Evolutionary conservation across 2,888 invertebrate species (phyloP), one percentile per base, ranked within the genome.

Genomic region (Erebia ligea): DNA sequence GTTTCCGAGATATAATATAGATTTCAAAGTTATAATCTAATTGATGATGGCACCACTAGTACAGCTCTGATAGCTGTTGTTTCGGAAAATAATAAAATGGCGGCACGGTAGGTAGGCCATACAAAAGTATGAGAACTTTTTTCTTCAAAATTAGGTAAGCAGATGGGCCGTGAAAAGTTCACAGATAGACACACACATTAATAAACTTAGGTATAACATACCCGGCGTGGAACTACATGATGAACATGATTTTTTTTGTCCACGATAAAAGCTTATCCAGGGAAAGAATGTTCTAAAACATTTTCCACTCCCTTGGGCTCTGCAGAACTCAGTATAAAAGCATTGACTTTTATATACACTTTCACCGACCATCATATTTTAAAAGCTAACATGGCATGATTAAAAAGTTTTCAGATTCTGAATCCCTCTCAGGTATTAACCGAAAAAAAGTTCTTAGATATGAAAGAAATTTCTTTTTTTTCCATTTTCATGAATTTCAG

Each of bases 331-430:
- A 64, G 72, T 76, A 34, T 34, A 76, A 76, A 78, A 79, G 78
- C 76, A 74, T 77, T 78, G 76, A 78, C 78, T 78, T 77, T 79
- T 76, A 77, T 76, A 77, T 76, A 48, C 57, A 52, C 67, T 75
- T 73, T 71, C 76, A 66, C 54, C 52, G 75, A 75, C 73, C 70
- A 70, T 74, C 72, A 72, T 74, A 74, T 74, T 70, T 70, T 70
- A 68, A 72, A 74, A 74, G 74, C 74, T 74, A 74, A 72, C 19
- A 54, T 74, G 72, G 68, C 72, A 72, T 72, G 74, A 74, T 74
- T 72, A 72, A 70, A 68, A 74, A 74, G 74, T 74, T 74, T 69
- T 68, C 68, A 52, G 48, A 8, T 57, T 48, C 11, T 34, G 42
- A 40, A 10, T 59, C 34, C 59, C 59, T 15, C 40, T 4, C n/a